Evolutionary conservation across 2,113 vertebrate genomes (phyloP).

Genomic region (Peromyscus californicus): DNA sequence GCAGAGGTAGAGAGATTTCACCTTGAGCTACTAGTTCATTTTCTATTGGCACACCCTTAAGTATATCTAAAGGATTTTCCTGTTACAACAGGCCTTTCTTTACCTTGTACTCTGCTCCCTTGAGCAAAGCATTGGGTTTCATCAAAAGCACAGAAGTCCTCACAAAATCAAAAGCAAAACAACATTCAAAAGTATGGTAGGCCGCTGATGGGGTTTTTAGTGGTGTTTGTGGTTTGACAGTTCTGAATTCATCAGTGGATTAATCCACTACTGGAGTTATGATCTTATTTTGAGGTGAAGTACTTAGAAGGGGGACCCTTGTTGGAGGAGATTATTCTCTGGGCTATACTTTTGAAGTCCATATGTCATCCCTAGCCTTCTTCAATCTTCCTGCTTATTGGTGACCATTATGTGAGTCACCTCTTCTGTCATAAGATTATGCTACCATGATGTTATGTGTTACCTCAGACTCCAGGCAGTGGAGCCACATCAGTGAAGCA

Average conservation of each 20-base stretch:
- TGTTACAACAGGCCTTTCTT: neutral
- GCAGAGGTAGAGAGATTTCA: neutral
- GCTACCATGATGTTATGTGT: neutral
- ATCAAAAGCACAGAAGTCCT: neutral
- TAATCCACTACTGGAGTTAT: neutral
- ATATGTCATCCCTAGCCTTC: too few relatives aligned
- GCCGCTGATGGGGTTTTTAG: neutral
- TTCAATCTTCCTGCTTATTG: neutral
- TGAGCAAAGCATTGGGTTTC: neutral
- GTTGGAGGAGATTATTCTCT: neutral
- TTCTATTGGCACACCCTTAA: neutral
- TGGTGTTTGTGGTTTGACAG: neutral
- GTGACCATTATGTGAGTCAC: too few relatives aligned
- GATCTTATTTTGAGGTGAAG: neutral
- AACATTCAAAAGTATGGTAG: neutral
- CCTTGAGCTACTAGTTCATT: neutral
- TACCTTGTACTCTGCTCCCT: neutral
- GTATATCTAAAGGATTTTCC: neutral
- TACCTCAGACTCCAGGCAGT: neutral
- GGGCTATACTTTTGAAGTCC: neutral
- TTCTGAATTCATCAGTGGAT: neutral
- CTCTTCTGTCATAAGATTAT: neutral
- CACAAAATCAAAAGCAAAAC: neutral
- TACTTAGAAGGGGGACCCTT: neutral
- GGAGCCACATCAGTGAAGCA: neutral